phyloP scores from a whole-genome alignment of 1,140 invertebrate genomes.

The Melitaea cinxia region DNA sequence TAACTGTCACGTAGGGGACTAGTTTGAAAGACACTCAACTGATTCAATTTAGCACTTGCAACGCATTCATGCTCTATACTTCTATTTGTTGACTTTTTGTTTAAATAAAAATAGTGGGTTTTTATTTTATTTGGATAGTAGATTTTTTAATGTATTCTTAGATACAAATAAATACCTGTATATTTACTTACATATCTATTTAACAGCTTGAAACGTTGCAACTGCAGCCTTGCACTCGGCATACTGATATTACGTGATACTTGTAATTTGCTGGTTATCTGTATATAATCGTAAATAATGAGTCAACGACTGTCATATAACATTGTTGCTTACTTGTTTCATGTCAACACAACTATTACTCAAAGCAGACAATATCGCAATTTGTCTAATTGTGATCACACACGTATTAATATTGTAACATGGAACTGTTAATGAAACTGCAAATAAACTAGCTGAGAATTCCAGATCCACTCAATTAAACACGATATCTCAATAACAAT shows the following conservation, averaged over 20 bases:
- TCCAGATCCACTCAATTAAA: neutral
- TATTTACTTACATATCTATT: too few species aligned
- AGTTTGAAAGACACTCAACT: constrained; percentile 55
- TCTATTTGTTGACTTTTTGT: constrained; percentile 5
- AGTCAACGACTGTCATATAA: constrained; percentile 3
- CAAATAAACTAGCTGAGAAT: neutral
- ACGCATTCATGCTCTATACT: neutral
- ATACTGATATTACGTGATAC: neutral
- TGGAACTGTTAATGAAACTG: constrained; percentile 10
- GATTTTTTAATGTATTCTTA: too few species aligned
- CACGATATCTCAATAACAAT: neutral
- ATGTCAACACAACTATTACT: constrained; percentile 10
- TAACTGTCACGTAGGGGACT: constrained; percentile 69
- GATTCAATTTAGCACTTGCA: constrained; percentile 49
- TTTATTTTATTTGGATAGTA: neutral
- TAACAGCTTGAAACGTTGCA: too few species aligned
- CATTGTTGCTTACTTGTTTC: constrained; percentile 12
- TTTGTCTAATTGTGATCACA: constrained; percentile 20
- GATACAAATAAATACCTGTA: too few species aligned
- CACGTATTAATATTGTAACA: constrained; percentile 11
- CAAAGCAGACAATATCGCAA: constrained; percentile 13
- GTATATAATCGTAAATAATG: constrained; percentile 7
- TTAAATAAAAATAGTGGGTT: neutral
- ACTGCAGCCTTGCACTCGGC: too few species aligned
- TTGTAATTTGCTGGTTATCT: neutral